These are phyloP conservation scores for Tinea semifulvella DNA, from an alignment of 2,888 invertebrate species.

Conservation along the genomic window DNA sequence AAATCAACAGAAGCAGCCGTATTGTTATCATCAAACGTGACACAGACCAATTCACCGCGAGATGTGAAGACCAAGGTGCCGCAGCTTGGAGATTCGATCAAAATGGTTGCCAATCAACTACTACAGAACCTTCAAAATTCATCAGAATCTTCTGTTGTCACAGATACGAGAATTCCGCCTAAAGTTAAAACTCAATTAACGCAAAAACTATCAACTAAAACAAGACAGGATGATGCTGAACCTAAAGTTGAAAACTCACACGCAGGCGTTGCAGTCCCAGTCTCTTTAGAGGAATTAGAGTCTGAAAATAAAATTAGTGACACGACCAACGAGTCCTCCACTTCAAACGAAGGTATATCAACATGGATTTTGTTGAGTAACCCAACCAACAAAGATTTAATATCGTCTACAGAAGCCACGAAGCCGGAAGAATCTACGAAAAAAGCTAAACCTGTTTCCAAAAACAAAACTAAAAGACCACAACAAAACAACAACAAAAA, in stretches of 20 bases:
- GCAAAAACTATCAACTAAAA: slow-evolving; percentile 49
- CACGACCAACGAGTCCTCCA: slow-evolving; percentile 47
- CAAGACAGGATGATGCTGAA: slow-evolving; percentile 42
- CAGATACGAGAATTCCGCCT: slow-evolving; percentile 71
- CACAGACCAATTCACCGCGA: slow-evolving; percentile 29
- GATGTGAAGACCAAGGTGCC: slow-evolving; percentile 50
- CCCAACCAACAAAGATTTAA: slow-evolving; percentile 37
- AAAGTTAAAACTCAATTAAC: slow-evolving; percentile 64
- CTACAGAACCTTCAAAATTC: slow-evolving; percentile 50
- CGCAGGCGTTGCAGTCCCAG: slow-evolving; percentile 72
- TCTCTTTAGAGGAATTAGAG: slow-evolving; percentile 70
- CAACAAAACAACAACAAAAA: slow-evolving; percentile 34
- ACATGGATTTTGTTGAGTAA: slow-evolving; percentile 79
- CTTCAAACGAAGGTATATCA: slow-evolving; percentile 72
- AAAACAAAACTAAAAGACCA: slow-evolving; percentile 48
- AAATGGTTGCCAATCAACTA: slow-evolving; percentile 66
- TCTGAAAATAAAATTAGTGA: slow-evolving; percentile 55
- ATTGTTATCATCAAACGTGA: background rate
- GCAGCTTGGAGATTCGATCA: slow-evolving; percentile 63
- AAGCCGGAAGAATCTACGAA: slow-evolving; percentile 41
- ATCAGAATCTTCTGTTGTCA: slow-evolving; percentile 47
- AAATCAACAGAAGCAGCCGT: background rate
- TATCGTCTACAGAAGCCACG: slow-evolving; percentile 44
- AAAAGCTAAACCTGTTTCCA: slow-evolving; percentile 38
- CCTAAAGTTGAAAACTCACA: slow-evolving; percentile 61